Percentiles rank a stretch among this genome's conserved stretches.
phyloP scores from a whole-genome alignment of 1,140 invertebrate species.

The Lepidostoma basale region DNA sequence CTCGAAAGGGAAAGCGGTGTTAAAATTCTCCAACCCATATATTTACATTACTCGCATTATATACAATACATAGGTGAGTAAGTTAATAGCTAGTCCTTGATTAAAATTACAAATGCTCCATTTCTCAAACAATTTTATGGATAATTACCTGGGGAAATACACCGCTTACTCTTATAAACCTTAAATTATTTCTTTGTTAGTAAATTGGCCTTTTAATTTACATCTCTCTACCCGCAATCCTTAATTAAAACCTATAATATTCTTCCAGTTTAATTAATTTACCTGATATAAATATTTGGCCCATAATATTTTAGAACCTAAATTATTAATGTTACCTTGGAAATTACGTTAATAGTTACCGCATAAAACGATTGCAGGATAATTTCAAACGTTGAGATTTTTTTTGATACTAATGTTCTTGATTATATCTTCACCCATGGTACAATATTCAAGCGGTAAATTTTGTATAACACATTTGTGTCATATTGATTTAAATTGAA shows the following conservation, averaged over 20 bases:
- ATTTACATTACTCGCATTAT: not conserved
- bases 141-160: slow-evolving; percentile 14
- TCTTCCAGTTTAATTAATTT: not conserved
- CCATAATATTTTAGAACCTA: not conserved
- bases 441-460: no score
- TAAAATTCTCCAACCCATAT: no score
- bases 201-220: slow-evolving; percentile 14
- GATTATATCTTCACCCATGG: no score
- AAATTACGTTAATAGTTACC: no score
- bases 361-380: no score
- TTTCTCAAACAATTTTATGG: slow-evolving; percentile 16
- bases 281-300: not conserved
- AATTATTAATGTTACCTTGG: no score
- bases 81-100: not conserved
- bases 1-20: no score
- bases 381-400: no score
- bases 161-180: slow-evolving; percentile 4
- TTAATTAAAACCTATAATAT: slow-evolving; percentile 5
- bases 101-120: slow-evolving; percentile 20
- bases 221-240: not conserved
- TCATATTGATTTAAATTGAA: no score
- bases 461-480: no score
- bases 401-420: no score
- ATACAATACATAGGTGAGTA: not conserved
- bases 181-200: slow-evolving; percentile 13